A percentile compares a stretch with the other conserved stretches of the same genome.
Evolutionary conservation across 2,888 invertebrate genomes (phyloP).

Genomic region (Rhagonycha fulva): DNA sequence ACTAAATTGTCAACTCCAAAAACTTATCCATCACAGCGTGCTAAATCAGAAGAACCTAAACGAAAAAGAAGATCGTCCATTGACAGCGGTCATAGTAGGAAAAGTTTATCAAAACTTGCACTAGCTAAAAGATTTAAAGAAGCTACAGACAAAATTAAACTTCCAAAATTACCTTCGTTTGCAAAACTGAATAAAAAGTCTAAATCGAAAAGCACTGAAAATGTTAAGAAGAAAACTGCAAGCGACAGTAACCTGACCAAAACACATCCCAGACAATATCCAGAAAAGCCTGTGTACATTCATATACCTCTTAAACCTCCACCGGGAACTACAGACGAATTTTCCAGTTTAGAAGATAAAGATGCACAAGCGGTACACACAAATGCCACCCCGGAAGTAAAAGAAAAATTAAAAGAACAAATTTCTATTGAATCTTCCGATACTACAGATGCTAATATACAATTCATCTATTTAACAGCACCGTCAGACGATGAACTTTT

Average conservation of each 20-base stretch:
- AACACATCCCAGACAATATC: slow-evolving; percentile 29
- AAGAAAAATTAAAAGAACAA: slow-evolving; percentile 13
- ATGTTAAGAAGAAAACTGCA: background rate
- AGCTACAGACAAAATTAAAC: slow-evolving; percentile 48
- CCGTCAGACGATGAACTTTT: slow-evolving; percentile 54
- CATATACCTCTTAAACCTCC: slow-evolving; percentile 54
- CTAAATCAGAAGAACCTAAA: slow-evolving; percentile 40
- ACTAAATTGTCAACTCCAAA: background rate
- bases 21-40: slow-evolving; percentile 17
- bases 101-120: slow-evolving; percentile 38
- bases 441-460: slow-evolving; percentile 39
- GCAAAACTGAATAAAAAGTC: slow-evolving; percentile 9
- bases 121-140: slow-evolving; percentile 45
- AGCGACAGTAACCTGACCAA: background rate
- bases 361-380: slow-evolving; percentile 16
- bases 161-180: slow-evolving; percentile 30
- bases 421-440: slow-evolving; percentile 33
- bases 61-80: slow-evolving; percentile 39
- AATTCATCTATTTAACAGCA: slow-evolving; percentile 52
- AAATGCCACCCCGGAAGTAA: slow-evolving; percentile 23
- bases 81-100: slow-evolving; percentile 41
- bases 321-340: slow-evolving; percentile 51
- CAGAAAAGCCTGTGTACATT: slow-evolving; percentile 47
- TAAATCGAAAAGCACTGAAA: background rate
- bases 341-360: slow-evolving; percentile 48